A percentile compares a stretch with the other conserved stretches of the same genome.
phyloP scores from a whole-genome alignment of 2,888 invertebrate species.

The Euzetes globulus region DNA sequence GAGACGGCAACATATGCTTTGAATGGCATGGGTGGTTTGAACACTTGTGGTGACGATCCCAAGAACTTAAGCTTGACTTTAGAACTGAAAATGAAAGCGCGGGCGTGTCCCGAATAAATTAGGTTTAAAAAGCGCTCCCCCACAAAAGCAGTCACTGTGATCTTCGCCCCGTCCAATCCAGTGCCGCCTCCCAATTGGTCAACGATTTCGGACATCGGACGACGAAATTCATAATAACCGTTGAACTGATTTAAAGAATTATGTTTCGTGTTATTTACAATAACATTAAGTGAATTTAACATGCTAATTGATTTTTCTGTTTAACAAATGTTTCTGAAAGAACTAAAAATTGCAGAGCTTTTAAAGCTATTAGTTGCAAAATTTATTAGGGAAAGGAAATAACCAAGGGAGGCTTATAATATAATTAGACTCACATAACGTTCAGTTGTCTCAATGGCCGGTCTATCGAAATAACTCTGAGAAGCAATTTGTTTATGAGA shows the following conservation, averaged over 20 bases:
- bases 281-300: too few species aligned
- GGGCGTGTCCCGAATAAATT: conserved; percentile 74
- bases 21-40: conserved; percentile 90
- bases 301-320: too few species aligned
- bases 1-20: conserved; percentile 76
- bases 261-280: too few species aligned
- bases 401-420: too few species aligned
- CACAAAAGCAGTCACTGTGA: conserved; percentile 73
- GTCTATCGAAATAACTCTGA: conserved; percentile 23
- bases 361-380: background rate
- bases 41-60: conserved; percentile 83
- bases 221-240: conserved; percentile 77
- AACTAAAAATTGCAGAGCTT: too few species aligned
- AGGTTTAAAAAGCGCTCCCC: conserved; percentile 80
- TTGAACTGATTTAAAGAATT: conserved; percentile 76
- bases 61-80: conserved; percentile 72
- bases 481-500: conserved; percentile 1
- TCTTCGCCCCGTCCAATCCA: conserved; percentile 65
- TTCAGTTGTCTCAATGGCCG: conserved; percentile 35
- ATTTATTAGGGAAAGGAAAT: too few species aligned
- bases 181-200: conserved; percentile 48
- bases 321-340: too few species aligned
- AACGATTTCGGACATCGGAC: conserved; percentile 70
- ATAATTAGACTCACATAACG: conserved; percentile 25
- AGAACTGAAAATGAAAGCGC: conserved; percentile 78